Conservation (phyloP, 2,888 invertebrate genomes). For the Aphelenchoides bicaudatus region DNA sequence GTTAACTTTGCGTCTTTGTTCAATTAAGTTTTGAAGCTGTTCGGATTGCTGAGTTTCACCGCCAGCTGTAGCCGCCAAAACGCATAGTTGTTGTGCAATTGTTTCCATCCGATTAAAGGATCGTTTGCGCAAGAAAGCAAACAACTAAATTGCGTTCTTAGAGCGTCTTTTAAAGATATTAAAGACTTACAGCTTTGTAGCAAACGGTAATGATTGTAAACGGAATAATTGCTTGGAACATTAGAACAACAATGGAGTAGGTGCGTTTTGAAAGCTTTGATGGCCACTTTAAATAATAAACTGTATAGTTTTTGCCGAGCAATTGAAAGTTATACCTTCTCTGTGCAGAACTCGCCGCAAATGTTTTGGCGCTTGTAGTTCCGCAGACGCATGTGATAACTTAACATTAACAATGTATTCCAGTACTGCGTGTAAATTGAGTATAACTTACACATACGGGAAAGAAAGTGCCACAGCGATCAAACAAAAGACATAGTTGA, state of each 20-base stretch:
- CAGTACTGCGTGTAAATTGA: too few relatives aligned
- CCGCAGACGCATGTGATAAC: conserved; percentile 68
- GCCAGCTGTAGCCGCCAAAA: conserved; percentile 1
- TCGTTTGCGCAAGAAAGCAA: conserved; percentile 6
- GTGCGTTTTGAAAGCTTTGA: conserved; percentile 72
- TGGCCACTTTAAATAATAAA: conserved; percentile 74
- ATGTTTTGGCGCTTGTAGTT: conserved; percentile 54
- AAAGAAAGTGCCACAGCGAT: conserved; percentile 68
- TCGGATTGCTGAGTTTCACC: not conserved
- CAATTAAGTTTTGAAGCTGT: not conserved
- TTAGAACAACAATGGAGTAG: conserved; percentile 81
- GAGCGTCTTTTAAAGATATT: not conserved
- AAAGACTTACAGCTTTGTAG: conserved; percentile 74
- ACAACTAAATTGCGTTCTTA: not conserved
- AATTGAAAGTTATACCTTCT: conserved; percentile 61
- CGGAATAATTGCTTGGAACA: conserved; percentile 86
- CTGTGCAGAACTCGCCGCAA: conserved; percentile 54
- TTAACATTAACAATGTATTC: too few relatives aligned
- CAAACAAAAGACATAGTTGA: conserved; percentile 36
- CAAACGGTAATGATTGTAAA: conserved; percentile 88
- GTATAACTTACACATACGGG: too few relatives aligned
- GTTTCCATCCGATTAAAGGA: not conserved
- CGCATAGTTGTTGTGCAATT: not conserved
- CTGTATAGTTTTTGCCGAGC: not conserved
- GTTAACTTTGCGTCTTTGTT: not conserved